These are phyloP conservation scores for Paraescarpia echinospica DNA, from an alignment of 1,140 invertebrate species.

Conservation along the genomic window DNA sequence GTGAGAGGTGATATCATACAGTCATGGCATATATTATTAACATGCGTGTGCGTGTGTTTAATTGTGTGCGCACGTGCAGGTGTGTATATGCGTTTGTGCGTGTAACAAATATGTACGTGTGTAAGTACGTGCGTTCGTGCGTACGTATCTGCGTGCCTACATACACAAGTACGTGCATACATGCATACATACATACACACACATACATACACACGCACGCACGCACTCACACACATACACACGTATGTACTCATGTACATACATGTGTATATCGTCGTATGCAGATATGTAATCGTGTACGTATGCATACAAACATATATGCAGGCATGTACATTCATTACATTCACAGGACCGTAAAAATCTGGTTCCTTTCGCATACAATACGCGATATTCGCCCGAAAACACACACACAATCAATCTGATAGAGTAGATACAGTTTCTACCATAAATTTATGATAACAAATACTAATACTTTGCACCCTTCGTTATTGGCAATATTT, in stretches of 20 bases:
- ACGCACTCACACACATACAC: neutral
- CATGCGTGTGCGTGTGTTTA: neutral
- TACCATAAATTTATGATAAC: too few species aligned
- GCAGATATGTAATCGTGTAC: neutral
- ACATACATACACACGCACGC: neutral
- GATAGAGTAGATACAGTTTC: too few species aligned
- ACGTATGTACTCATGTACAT: neutral
- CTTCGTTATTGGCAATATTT: too few species aligned
- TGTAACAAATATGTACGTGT: neutral
- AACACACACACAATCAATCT: too few species aligned
- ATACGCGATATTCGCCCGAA: too few species aligned
- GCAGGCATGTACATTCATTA: neutral
- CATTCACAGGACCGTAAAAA: too few species aligned
- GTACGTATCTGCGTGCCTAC: neutral
- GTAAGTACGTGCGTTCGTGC: neutral
- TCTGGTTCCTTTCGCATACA: too few species aligned
- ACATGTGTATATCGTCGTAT: neutral
- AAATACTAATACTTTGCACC: too few species aligned
- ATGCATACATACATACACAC: neutral
- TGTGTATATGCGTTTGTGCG: neutral
- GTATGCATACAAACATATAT: conserved; percentile 8
- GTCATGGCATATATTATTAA: too few species aligned
- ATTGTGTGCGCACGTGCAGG: neutral
- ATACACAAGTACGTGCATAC: neutral
- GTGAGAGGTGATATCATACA: too few species aligned